phyloP scores from a whole-genome alignment of 2,888 invertebrate genomes.

The Caenorhabditis afra region DNA sequence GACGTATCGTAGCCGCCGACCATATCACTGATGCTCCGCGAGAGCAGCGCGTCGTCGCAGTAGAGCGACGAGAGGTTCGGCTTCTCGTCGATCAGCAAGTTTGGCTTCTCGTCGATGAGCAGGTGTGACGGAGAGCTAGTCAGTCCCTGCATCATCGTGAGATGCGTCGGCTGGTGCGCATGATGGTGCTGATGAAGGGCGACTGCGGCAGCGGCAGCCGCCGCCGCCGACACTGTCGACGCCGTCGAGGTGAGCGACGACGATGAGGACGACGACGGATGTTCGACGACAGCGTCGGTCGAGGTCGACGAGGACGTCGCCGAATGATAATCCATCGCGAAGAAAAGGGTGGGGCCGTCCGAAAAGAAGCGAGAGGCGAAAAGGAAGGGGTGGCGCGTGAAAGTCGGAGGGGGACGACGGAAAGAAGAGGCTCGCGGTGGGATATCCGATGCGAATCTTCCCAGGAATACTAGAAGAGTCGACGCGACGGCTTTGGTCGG shows the following conservation, averaged over 20 bases:
- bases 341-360: background rate
- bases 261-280: slow-evolving; percentile 4
- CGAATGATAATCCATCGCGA: slow-evolving; percentile 8
- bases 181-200: slow-evolving; percentile 37
- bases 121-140: background rate
- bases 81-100: slow-evolving; percentile 23
- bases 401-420: slow-evolving; percentile 5
- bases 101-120: slow-evolving; percentile 31
- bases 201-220: slow-evolving; percentile 40
- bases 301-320: slow-evolving; percentile 23
- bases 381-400: slow-evolving; percentile 25
- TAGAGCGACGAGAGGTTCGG: slow-evolving; percentile 26
- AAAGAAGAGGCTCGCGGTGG: slow-evolving; percentile 25
- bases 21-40: slow-evolving; percentile 37
- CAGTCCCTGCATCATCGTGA: slow-evolving; percentile 27
- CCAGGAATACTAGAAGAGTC: slow-evolving; percentile 36
- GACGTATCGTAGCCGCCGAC: slow-evolving; percentile 37
- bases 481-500: background rate
- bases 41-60: slow-evolving; percentile 25
- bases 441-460: slow-evolving; percentile 56
- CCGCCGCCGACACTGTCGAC: slow-evolving; percentile 31
- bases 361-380: background rate
- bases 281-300: background rate
- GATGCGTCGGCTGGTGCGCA: slow-evolving; percentile 20
- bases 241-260: slow-evolving; percentile 25